A percentile compares a stretch with the other conserved stretches of the same genome.
phyloP scores from a whole-genome alignment of 1,140 invertebrate species.

The Dendroctonus valens region DNA sequence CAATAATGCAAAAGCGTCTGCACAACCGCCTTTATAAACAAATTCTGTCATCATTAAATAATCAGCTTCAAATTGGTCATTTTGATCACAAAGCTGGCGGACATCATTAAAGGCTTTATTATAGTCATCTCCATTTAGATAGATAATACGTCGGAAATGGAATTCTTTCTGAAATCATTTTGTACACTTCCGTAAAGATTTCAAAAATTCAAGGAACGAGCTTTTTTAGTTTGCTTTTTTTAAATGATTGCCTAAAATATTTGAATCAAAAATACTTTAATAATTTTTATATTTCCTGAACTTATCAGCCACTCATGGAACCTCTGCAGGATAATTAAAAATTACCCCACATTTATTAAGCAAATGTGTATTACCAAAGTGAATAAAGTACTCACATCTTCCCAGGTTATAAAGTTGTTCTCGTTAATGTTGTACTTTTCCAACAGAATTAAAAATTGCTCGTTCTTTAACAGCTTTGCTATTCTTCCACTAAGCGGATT shows the following conservation, averaged over 20 bases:
- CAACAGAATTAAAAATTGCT: constrained; percentile 35
- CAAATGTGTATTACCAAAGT: background rate
- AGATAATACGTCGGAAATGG: constrained; percentile 36
- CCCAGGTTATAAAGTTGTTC: background rate
- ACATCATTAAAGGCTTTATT: constrained; percentile 37
- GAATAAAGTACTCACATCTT: constrained; percentile 6
- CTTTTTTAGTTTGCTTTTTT: no score
- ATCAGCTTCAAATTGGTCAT: constrained; percentile 28
- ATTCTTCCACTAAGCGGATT: constrained; percentile 32
- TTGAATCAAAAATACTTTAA: no score
- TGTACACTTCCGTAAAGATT: constrained; percentile 22
- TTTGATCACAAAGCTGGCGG: constrained; percentile 33
- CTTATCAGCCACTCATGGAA: background rate
- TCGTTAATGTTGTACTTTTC: constrained; percentile 18
- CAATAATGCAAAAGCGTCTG: background rate
- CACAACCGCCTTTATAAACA: constrained; percentile 7
- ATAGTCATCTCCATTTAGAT: constrained; percentile 30
- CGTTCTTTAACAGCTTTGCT: constrained; percentile 31
- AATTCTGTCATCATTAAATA: constrained; percentile 35
- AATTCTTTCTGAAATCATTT: constrained; percentile 37
- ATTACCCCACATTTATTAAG: no score
- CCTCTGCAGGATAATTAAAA: no score
- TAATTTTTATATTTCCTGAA: no score
- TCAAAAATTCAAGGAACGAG: background rate
- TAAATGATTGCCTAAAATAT: no score